A percentile compares a stretch with the other conserved stretches of the same genome.
These are phyloP conservation scores for Alligator sinensis DNA, from an alignment of 2,113 vertebrate species.

Conservation along the genomic window DNA sequence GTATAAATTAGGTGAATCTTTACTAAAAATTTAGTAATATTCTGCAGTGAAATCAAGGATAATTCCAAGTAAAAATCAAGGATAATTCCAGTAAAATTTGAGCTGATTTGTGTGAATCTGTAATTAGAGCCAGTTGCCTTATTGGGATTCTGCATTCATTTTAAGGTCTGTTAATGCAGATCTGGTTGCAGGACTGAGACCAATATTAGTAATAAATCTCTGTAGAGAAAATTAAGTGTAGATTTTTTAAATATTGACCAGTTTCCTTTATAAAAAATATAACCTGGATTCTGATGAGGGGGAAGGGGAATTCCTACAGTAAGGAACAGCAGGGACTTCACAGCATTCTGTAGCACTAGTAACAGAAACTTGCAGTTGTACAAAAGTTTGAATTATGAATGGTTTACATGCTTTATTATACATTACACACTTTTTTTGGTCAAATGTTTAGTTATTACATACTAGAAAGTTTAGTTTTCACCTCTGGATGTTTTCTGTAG, in stretches of 20 bases:
- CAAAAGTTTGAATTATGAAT: not conserved
- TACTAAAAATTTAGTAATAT: accelerated
- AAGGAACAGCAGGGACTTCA: not conserved
- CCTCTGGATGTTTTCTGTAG: not conserved
- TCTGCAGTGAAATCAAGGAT: accelerated
- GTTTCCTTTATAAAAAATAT: not conserved
- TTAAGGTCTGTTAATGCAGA: not conserved
- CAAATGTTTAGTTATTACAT: not conserved
- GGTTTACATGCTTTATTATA: not conserved
- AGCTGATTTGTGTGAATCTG: not conserved
- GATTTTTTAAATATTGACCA: not conserved
- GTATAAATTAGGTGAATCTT: not conserved
- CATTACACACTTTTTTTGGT: not conserved
- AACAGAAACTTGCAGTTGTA: not conserved
- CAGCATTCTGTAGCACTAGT: not conserved
- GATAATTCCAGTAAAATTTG: accelerated
- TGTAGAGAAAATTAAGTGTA: not conserved
- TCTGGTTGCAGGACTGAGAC: not conserved
- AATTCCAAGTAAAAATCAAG: accelerated
- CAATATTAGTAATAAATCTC: not conserved
- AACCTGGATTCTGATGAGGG: not conserved
- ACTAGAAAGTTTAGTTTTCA: not conserved
- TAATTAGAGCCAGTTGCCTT: not conserved
- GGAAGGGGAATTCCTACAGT: not conserved
- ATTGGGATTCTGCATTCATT: not conserved